These are phyloP conservation scores for Sarcophaga rosellei DNA, from an alignment of 2,888 invertebrate species.

Conservation along the genomic window DNA sequence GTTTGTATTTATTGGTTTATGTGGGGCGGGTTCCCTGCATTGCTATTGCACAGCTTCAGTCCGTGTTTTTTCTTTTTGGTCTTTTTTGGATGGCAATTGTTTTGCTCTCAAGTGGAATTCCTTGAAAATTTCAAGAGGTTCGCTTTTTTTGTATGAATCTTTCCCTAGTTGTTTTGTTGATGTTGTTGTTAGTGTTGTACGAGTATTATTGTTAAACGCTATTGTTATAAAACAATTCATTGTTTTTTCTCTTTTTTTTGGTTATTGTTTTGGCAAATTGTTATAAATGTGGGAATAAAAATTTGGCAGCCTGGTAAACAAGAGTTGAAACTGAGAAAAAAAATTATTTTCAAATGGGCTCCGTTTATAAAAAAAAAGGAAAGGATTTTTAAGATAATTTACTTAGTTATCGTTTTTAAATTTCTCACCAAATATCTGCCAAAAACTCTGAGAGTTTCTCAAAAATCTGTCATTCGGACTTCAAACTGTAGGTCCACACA, in stretches of 20 bases:
- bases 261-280: conserved; percentile 65
- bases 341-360: background rate
- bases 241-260: conserved; percentile 40
- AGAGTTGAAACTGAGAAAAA: background rate
- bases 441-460: too few relatives aligned
- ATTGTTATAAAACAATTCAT: conserved; percentile 39
- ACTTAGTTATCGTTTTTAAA: too few relatives aligned
- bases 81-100: conserved; percentile 52
- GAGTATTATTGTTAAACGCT: conserved; percentile 2
- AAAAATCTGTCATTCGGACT: too few relatives aligned
- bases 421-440: too few relatives aligned
- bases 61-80: background rate
- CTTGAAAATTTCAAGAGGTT: conserved; percentile 60
- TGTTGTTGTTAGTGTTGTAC: background rate
- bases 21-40: conserved; percentile 42
- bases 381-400: too few relatives aligned
- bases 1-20: background rate
- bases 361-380: too few relatives aligned
- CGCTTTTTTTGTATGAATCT: conserved; percentile 12
- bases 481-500: too few relatives aligned
- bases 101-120: conserved; percentile 62
- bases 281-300: conserved; percentile 64
- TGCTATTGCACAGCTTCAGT: background rate
- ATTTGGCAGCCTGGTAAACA: conserved; percentile 20
- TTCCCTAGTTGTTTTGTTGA: conserved; percentile 35